Evolutionary conservation across 1,140 invertebrate genomes (phyloP), one percentile per base, ranked within the genome.

Genomic region (Adelges cooleyi): DNA sequence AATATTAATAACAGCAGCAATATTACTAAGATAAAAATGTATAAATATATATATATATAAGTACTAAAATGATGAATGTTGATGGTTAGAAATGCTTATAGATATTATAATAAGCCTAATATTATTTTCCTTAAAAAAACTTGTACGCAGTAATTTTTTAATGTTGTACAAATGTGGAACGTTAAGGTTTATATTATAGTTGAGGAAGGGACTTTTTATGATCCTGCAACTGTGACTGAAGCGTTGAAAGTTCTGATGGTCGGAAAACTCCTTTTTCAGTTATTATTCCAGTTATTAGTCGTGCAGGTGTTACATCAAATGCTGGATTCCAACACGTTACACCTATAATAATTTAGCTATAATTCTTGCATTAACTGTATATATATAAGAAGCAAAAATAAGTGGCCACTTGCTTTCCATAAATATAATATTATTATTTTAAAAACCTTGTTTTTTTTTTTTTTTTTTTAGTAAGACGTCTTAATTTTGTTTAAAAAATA

Each of bases 281-380:
- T 15, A 99, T 89, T 67, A 98, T 95, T 10, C 89, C 92, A 20
- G 90, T 90, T 56, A 99, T 98, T 1, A 99, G 80, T 22, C 82
- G 76, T 4, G 90, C 89, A 18, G 95, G 95, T n/a, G 96, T 99
- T 2, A 99, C 86, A 78, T 99, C 96, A 78, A 99, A 99, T 0
- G 94, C 89, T 46, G 96, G 96, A 81, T 99, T 99, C 95, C 95
- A 99, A 73, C 91, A 95, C 50, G 82, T 79, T 66, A 97, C 92
- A 50, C 91, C 89, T 87, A 75, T 3, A 76, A 79, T 68, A 67
- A 50, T 54, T 65, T 48, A 68, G 23, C 10, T 33, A 65, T n/a
- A 50, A 53, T 66, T 36, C 17, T 65, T 52, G 2, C 29, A 15
- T 15, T 15, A 20, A 66, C 42, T 59, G 0, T 36, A 53, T n/a